Evolutionary conservation across 2,113 vertebrate species (phyloP).

Genomic region (Tyrannus savana): DNA sequence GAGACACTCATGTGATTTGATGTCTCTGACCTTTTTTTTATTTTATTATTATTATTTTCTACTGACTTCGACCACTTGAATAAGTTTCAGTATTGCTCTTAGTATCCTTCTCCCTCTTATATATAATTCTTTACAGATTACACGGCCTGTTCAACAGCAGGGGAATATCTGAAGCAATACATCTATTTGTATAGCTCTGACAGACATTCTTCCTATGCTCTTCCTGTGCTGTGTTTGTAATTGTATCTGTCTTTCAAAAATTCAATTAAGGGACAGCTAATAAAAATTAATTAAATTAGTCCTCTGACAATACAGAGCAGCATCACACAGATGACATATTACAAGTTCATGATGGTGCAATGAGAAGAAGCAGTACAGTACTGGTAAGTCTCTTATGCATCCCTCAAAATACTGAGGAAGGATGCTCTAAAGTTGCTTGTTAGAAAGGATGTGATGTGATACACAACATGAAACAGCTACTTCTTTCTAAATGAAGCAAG

Average conservation of each 20-base stretch:
- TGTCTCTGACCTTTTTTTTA: neutral
- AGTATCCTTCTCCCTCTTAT: neutral
- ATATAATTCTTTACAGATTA: neutral
- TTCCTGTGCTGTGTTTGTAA: slow-evolving; percentile 56
- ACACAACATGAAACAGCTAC: neutral
- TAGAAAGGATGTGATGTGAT: neutral
- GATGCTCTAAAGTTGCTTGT: neutral
- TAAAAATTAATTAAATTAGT: slow-evolving; percentile 59
- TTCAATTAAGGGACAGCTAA: slow-evolving; percentile 43
- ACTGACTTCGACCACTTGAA: neutral
- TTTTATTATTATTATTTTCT: neutral
- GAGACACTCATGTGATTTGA: neutral
- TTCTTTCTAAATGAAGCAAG: neutral
- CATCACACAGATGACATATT: neutral
- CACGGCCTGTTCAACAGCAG: neutral
- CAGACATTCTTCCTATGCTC: slow-evolving; percentile 35
- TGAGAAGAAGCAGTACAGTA: neutral
- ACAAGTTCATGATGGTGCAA: neutral
- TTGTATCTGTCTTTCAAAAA: slow-evolving; percentile 53
- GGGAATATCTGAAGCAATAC: slow-evolving; percentile 26
- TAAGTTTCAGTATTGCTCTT: neutral
- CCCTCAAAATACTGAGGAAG: neutral
- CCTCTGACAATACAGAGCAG: slow-evolving; percentile 5
- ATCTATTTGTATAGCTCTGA: slow-evolving; percentile 28
- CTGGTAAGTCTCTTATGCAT: neutral